These are phyloP conservation scores for Scaptodrosophila lebanonensis DNA, from an alignment of 1,140 invertebrate species.

Conservation along the genomic window DNA sequence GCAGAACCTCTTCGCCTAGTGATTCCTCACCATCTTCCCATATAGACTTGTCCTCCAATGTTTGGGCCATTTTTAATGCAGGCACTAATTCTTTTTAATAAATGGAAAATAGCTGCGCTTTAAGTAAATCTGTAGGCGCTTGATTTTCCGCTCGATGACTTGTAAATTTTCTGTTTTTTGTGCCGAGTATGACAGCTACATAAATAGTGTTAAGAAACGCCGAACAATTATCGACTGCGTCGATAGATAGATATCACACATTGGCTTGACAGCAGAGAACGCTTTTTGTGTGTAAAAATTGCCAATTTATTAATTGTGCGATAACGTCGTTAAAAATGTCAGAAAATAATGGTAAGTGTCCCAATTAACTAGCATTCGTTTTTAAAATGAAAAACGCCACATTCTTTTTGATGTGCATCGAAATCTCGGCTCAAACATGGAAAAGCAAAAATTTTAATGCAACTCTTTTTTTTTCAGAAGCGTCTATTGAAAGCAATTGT, in stretches of 20 bases:
- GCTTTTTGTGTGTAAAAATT: slow-evolving; percentile 56
- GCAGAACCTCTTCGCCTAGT: slow-evolving; percentile 92
- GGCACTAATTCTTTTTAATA: slow-evolving; percentile 6
- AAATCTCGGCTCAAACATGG: no score
- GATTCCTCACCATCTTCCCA: slow-evolving; percentile 94
- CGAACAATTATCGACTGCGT: background rate
- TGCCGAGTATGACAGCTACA: slow-evolving; percentile 39
- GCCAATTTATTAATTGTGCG: slow-evolving; percentile 22
- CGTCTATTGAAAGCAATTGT: slow-evolving; percentile 72
- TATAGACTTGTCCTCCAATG: slow-evolving; percentile 91
- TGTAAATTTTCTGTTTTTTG: slow-evolving; percentile 71
- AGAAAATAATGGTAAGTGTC: slow-evolving; percentile 68
- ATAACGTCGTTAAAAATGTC: slow-evolving; percentile 48
- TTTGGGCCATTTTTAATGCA: slow-evolving; percentile 77
- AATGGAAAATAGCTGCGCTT: slow-evolving; percentile 1
- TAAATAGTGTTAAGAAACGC: slow-evolving; percentile 13
- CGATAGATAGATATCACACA: slow-evolving; percentile 21
- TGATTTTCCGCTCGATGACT: slow-evolving; percentile 59
- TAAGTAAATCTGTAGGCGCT: slow-evolving; percentile 6
- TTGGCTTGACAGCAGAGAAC: slow-evolving; percentile 43
- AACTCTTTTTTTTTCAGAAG: slow-evolving; percentile 60
- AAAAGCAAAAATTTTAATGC: slow-evolving; percentile 13
- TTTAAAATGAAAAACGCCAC: no score
- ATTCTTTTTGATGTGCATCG: no score
- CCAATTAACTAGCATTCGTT: slow-evolving; percentile 2